Conservation (phyloP, 2,888 invertebrate species). For the Frankliniella intonsa region DNA sequence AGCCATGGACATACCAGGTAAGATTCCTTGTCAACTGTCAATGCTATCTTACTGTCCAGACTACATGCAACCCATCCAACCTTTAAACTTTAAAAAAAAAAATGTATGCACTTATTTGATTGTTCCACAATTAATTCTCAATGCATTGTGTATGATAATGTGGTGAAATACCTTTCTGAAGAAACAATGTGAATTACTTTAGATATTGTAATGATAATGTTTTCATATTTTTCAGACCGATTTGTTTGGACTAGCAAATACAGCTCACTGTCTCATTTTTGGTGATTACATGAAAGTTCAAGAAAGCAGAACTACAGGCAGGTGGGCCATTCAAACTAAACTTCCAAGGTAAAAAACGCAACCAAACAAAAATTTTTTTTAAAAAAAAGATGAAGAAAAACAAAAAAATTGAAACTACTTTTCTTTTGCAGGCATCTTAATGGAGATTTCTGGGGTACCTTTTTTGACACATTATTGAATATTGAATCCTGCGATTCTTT, state of each 20-base stretch:
- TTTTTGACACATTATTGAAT: conserved; percentile 77
- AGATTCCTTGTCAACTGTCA: not conserved
- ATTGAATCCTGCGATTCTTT: conserved; percentile 69
- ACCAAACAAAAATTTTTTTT: not conserved
- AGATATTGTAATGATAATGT: not conserved
- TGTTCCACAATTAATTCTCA: not conserved
- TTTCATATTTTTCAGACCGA: conserved; percentile 60
- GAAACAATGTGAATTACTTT: no score
- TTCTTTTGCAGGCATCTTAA: conserved; percentile 59
- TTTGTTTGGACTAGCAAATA: conserved; percentile 81
- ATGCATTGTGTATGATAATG: no score
- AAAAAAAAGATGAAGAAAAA: not conserved
- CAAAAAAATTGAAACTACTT: conserved; percentile 29
- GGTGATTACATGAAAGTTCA: conserved; percentile 83
- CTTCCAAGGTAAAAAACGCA: conserved; percentile 57
- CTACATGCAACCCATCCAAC: not conserved
- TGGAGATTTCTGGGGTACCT: conserved; percentile 68
- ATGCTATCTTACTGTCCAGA: no score
- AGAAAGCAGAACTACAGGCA: conserved; percentile 55
- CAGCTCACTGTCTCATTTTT: conserved; percentile 80
- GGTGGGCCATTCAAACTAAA: conserved; percentile 66
- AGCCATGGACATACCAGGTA: conserved; percentile 84
- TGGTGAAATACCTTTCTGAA: no score
- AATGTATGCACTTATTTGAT: no score
- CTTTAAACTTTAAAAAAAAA: not conserved